These are phyloP conservation scores for Amiota mariae DNA, from an alignment of 2,888 invertebrate genomes.

Conservation along the genomic window DNA sequence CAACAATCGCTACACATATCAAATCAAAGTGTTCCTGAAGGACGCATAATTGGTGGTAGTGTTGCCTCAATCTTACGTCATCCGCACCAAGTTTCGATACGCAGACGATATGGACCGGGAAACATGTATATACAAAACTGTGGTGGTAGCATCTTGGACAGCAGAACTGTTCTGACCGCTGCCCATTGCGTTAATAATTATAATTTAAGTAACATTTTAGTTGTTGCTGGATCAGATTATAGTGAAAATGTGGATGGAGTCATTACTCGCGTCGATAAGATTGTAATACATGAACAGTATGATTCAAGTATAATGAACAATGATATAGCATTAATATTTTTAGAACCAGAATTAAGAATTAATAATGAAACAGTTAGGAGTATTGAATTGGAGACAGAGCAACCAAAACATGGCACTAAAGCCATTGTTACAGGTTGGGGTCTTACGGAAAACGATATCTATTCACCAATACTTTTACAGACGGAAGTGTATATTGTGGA, in stretches of 20 bases:
- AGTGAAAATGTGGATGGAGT: constrained; percentile 73
- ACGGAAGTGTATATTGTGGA: constrained; percentile 55
- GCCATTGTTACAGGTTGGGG: constrained; percentile 66
- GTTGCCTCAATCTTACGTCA: constrained; percentile 49
- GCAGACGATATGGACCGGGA: constrained; percentile 43
- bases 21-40: not conserved
- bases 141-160: constrained; percentile 49
- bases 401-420: constrained; percentile 47
- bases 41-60: constrained; percentile 63
- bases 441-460: constrained; percentile 48
- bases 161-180: constrained; percentile 58
- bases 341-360: constrained; percentile 52
- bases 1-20: not conserved
- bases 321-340: constrained; percentile 75
- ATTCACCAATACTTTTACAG: constrained; percentile 51
- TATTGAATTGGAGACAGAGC: constrained; percentile 45
- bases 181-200: constrained; percentile 64
- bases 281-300: constrained; percentile 75
- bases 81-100: constrained; percentile 61
- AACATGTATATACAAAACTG: constrained; percentile 52
- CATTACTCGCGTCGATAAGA: constrained; percentile 73
- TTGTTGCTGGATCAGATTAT: constrained; percentile 71
- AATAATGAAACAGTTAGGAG: constrained; percentile 46
- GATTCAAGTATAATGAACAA: constrained; percentile 70
- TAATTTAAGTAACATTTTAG: constrained; percentile 43